Evolutionary conservation across 2,888 invertebrate species (phyloP).

Genomic region (Drosophila barbarae): DNA sequence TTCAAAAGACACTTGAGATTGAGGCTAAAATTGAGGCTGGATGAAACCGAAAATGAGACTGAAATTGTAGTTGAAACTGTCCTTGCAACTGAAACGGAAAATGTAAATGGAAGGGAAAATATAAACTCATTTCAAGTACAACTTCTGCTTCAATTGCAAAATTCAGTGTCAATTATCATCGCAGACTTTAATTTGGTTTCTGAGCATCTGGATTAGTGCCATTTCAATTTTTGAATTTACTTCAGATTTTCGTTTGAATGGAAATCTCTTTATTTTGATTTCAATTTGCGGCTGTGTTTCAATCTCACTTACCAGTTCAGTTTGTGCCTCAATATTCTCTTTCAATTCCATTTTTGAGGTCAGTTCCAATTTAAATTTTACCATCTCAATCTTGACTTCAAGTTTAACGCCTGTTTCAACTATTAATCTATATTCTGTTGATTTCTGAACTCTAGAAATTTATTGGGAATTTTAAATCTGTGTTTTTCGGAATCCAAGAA

Average conservation of each 20-base stretch:
- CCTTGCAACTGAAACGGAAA: neutral
- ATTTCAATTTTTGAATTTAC: conserved; percentile 13
- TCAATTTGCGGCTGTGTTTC: neutral
- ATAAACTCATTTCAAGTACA: neutral
- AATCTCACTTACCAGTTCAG: neutral
- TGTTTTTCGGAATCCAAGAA: neutral
- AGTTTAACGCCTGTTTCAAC: neutral
- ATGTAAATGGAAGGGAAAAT: neutral
- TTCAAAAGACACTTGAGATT: conserved; percentile 12
- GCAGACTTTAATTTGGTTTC: conserved; percentile 3
- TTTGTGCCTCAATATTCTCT: neutral
- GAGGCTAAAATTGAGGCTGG: conserved; percentile 10
- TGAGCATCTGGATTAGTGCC: conserved; percentile 11
- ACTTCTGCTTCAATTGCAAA: conserved; percentile 2
- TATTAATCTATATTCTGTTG: neutral
- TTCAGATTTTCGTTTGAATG: neutral
- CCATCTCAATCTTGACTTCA: conserved; percentile 2
- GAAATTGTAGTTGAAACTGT: neutral
- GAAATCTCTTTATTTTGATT: neutral
- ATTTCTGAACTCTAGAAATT: neutral
- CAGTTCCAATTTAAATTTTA: conserved; percentile 11
- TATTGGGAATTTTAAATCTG: neutral
- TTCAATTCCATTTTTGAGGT: neutral
- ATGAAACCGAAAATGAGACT: neutral
- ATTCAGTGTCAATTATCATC: neutral